A percentile compares a stretch with the other conserved stretches of the same genome.
Evolutionary conservation across 2,113 vertebrate genomes (phyloP).

Genomic region (Dunckerocampus dactyliophorus): DNA sequence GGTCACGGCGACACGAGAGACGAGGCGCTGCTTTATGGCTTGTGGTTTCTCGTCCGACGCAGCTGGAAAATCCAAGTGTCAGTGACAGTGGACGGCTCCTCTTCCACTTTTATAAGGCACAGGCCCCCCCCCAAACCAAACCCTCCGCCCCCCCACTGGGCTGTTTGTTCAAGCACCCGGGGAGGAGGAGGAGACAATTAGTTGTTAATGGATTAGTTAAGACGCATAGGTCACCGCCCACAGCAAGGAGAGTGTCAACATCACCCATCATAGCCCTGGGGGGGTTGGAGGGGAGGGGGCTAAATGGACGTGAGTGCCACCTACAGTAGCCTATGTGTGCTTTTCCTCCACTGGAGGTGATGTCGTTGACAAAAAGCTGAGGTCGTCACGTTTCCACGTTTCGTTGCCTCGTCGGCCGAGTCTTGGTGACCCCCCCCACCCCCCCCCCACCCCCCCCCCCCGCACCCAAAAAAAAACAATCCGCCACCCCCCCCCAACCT

Average conservation of each 20-base stretch:
- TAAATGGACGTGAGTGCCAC: constrained; percentile 39
- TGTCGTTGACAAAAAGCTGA: constrained; percentile 24
- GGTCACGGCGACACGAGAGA: not conserved
- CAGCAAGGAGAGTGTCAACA: constrained; percentile 55
- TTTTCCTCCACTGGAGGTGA: constrained; percentile 48
- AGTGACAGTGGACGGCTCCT: constrained; percentile 22
- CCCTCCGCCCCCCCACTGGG: constrained; percentile 6
- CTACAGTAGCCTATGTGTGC: constrained; percentile 35
- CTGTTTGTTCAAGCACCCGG: constrained; percentile 78
- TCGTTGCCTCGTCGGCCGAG: constrained; percentile 45
- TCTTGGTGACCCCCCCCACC: constrained; percentile 40
- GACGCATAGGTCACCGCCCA: constrained; percentile 67
- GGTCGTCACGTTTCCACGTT: constrained; percentile 47
- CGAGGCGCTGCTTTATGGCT: not conserved
- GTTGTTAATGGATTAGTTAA: constrained; percentile 85
- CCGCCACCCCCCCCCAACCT: constrained; percentile 17
- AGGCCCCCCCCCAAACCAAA: not conserved
- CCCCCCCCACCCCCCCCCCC: constrained; percentile 35
- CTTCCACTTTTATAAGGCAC: constrained; percentile 68
- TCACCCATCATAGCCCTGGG: constrained; percentile 50
- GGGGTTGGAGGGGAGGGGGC: constrained; percentile 25
- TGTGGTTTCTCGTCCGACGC: not conserved
- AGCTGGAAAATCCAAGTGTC: constrained; percentile 12
- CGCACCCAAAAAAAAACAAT: constrained; percentile 10
- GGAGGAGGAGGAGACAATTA: constrained; percentile 81